These are phyloP conservation scores for Aphelinus atriplicis DNA, from an alignment of 1,140 invertebrate species.

Conservation along the genomic window DNA sequence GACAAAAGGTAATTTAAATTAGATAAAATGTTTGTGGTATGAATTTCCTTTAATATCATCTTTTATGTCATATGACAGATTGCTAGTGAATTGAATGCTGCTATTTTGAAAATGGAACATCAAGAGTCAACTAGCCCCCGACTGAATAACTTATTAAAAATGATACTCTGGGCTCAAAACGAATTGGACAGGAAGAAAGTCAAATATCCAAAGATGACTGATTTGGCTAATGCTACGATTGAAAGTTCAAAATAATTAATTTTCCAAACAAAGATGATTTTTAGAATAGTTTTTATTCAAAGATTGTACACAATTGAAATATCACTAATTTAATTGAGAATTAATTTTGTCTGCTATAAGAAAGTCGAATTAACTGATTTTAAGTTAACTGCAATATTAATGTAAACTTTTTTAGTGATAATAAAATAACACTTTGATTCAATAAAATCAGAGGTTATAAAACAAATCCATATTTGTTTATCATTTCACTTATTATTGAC, in stretches of 20 bases:
- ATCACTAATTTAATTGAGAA: conserved; percentile 24
- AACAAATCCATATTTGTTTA: too few relatives aligned
- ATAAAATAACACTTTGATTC: conserved; percentile 43
- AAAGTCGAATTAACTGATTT: conserved; percentile 25
- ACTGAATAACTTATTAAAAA: conserved; percentile 89
- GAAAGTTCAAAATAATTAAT: conserved; percentile 76
- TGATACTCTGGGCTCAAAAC: conserved; percentile 95
- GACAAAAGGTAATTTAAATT: conserved; percentile 81
- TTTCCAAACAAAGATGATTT: not conserved
- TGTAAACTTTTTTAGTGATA: conserved; percentile 40
- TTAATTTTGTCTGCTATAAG: conserved; percentile 22
- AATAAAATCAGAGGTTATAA: too few relatives aligned
- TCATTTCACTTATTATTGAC: not conserved
- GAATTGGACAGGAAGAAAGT: conserved; percentile 94
- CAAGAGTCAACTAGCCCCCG: conserved; percentile 88
- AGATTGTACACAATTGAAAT: conserved; percentile 23
- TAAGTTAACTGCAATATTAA: conserved; percentile 36
- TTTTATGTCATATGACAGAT: conserved; percentile 75
- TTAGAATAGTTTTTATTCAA: conserved; percentile 34
- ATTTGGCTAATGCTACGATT: conserved; percentile 83
- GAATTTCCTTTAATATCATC: not conserved
- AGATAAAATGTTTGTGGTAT: conserved; percentile 20
- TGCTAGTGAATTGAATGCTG: conserved; percentile 96
- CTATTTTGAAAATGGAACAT: conserved; percentile 92
- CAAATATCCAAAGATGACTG: conserved; percentile 92